Evolutionary conservation across 2,888 invertebrate genomes (phyloP), one percentile per base, ranked within the genome.

Genomic region (Anaspis maculata): DNA sequence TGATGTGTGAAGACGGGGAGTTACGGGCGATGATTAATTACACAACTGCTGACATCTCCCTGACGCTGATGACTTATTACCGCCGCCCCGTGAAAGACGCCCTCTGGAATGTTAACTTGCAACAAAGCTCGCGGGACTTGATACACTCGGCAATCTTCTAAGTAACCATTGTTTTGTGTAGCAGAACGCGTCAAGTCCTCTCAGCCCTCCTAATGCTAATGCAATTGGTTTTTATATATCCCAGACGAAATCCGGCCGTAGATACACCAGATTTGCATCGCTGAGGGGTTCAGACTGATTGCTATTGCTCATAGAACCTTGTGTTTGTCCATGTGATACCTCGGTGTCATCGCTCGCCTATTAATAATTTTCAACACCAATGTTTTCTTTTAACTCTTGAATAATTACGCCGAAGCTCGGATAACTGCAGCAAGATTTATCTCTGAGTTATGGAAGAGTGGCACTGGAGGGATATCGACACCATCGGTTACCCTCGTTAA

Each of bases 401-500:
- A n/a, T n/a, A n/a, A n/a, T n/a, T n/a, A n/a, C n/a, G n/a, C n/a
- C n/a, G n/a, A n/a, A n/a, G n/a, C n/a, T n/a, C n/a, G n/a, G n/a
- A n/a, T 30, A 39, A n/a, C n/a, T n/a, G n/a, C n/a, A n/a, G n/a
- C 35, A 25, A 39, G 41, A 45, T 45, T 50, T 48, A 49, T 51
- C 50, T 46, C 42, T 42, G 48, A 41, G 38, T 33, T 42, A 34
- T 41, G 37, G 38, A 35, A 38, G 43, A 44, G 36, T 39, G 41
- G 44, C 44, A 44, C 41, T 42, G 44, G 45, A 40, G 44, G 25
- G 33, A 42, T 49, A 62, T 62, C 59, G 61, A 61, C 61, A 59
- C n/a, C 57, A 62, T 61, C 58, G 52, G 57, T 56, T 58, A 60
- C 61, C 61, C 61, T 63, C 62, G 62, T 64, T 63, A 64, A 60